Conservation (phyloP, 2,888 invertebrate genomes). For the Teleogryllus oceanicus region DNA sequence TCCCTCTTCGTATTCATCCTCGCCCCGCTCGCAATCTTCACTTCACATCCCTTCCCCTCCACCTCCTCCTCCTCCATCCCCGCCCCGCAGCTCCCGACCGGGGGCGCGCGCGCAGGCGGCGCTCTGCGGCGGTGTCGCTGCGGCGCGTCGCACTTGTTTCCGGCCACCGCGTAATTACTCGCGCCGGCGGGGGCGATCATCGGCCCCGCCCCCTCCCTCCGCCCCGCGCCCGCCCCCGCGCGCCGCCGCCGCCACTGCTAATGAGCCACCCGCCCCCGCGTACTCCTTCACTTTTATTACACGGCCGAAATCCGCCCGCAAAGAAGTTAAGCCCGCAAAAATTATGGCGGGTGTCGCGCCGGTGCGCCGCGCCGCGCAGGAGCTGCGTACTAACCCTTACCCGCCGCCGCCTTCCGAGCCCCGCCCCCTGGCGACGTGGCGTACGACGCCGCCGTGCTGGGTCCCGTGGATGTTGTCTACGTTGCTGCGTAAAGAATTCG, state of each 20-base stretch:
- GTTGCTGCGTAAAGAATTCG: no score
- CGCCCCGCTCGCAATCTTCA: no score
- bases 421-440: not conserved
- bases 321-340: constrained; percentile 8
- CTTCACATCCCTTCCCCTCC: no score
- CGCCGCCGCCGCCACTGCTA: not conserved
- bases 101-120: no score
- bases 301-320: constrained; percentile 1
- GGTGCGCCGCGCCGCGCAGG: not conserved
- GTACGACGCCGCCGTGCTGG: no score
- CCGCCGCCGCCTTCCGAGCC: not conserved
- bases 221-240: not conserved
- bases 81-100: no score
- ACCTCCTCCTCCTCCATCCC: no score
- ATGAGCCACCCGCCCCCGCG: not conserved
- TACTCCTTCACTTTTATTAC: constrained; percentile 18
- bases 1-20: no score
- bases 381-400: not conserved
- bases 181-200: not conserved
- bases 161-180: not conserved
- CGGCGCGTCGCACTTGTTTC: no score
- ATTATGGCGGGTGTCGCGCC: not conserved
- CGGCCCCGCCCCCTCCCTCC: not conserved
- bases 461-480: no score
- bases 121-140: no score